A percentile compares a stretch with the other conserved stretches of the same genome.
phyloP scores from a whole-genome alignment of 2,888 invertebrate species.

The Smittia aterrima region DNA sequence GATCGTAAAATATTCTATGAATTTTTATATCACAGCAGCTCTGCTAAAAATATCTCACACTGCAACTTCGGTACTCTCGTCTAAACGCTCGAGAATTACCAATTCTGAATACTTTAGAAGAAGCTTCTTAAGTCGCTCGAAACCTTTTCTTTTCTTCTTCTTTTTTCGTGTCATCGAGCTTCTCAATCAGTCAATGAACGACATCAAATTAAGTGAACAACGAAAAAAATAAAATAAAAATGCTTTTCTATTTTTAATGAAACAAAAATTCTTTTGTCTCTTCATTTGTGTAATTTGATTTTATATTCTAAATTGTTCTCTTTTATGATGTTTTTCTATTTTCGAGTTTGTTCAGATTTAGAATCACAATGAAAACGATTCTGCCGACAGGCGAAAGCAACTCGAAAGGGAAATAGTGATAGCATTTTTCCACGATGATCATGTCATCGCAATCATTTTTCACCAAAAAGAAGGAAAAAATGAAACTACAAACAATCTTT shows the following conservation, averaged over 20 bases:
- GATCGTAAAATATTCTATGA: slow-evolving; percentile 2
- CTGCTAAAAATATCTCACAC: background rate
- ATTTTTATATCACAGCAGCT: background rate
- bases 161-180: slow-evolving; percentile 17
- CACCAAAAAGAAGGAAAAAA: background rate
- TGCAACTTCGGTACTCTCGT: background rate
- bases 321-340: slow-evolving; percentile 1
- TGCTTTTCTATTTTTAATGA: slow-evolving; percentile 31
- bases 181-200: slow-evolving; percentile 39
- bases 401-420: background rate
- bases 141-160: too few relatives aligned
- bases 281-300: slow-evolving; percentile 6
- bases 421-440: background rate
- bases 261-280: slow-evolving; percentile 35
- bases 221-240: too few relatives aligned
- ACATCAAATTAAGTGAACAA: slow-evolving; percentile 20
- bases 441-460: slow-evolving; percentile 3
- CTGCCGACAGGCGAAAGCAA: background rate
- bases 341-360: background rate
- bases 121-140: background rate
- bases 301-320: slow-evolving; percentile 4
- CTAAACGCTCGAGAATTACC: background rate
- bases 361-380: background rate
- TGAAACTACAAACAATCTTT: background rate
- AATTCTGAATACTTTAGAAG: too few relatives aligned